Percentiles rank a stretch among this genome's conserved stretches.
phyloP scores from a whole-genome alignment of 2,797 vertebrate genomes.

The Morus bassanus region DNA sequence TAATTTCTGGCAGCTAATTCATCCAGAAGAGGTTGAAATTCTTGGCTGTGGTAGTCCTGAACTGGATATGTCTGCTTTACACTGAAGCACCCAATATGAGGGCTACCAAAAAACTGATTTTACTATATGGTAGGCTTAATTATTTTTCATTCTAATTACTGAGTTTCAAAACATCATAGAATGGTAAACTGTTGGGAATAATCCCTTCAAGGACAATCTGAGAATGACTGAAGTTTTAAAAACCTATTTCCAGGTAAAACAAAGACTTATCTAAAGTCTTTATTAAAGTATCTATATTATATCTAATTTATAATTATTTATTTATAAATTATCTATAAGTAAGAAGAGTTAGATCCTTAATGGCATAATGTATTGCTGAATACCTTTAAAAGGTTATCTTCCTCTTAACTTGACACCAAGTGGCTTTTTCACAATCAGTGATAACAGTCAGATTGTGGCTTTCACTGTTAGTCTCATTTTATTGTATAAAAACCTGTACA shows the following conservation, averaged over 20 bases:
- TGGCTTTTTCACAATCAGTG: neutral
- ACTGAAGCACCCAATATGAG: constrained; percentile 92
- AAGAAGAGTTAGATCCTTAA: neutral
- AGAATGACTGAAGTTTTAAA: neutral
- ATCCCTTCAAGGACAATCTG: neutral
- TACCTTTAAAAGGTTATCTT: neutral
- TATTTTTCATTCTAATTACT: neutral
- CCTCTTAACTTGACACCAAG: neutral
- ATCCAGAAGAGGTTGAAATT: constrained; percentile 96
- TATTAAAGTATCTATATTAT: too few species aligned
- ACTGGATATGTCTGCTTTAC: constrained; percentile 90
- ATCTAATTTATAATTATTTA: too few species aligned
- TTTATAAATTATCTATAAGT: neutral
- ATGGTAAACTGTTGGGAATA: neutral
- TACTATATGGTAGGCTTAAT: constrained; percentile 82
- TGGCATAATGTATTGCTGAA: neutral
- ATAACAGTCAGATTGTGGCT: neutral
- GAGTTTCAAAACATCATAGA: neutral
- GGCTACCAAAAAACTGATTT: constrained; percentile 89
- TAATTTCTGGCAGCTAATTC: constrained; percentile 81
- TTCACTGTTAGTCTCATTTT: neutral
- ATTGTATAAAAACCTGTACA: neutral
- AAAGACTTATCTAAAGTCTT: neutral
- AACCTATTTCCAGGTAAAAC: neutral
- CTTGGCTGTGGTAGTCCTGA: constrained; percentile 94